Evolutionary conservation across 2,113 vertebrate species (phyloP).

Genomic region (Sceloporus undulatus): DNA sequence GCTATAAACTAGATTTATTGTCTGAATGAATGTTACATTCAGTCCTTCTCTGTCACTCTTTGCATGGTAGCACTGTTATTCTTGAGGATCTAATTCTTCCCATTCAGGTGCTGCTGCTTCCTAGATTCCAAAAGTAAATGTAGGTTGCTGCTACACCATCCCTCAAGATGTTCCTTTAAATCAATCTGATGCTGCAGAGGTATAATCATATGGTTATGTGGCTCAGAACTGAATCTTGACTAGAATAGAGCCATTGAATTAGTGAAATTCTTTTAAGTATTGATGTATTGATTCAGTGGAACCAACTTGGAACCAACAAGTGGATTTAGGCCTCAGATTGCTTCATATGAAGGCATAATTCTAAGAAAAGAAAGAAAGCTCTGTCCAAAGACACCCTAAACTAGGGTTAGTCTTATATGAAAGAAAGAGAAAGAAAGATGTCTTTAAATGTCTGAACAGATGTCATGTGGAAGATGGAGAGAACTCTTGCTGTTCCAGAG

Average conservation of each 20-base stretch:
- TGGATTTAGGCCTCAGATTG: background rate
- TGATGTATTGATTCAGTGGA: too few species aligned
- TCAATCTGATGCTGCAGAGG: background rate
- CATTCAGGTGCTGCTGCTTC: background rate
- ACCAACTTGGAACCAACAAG: background rate
- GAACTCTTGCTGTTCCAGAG: too few species aligned
- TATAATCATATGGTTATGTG: background rate
- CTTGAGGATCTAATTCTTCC: constrained; percentile 16
- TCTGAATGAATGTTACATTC: constrained; percentile 14
- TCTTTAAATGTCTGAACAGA: too few species aligned
- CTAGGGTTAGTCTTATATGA: too few species aligned
- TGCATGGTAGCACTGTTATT: background rate
- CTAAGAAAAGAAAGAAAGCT: too few species aligned
- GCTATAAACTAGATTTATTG: constrained; percentile 6
- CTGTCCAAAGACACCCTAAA: too few species aligned
- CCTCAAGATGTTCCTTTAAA: constrained; percentile 23
- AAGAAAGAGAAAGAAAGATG: too few species aligned
- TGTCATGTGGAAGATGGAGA: too few species aligned
- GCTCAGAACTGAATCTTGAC: background rate
- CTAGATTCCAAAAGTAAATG: accelerated
- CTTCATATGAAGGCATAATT: background rate
- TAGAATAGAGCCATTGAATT: too few species aligned
- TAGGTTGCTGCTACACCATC: constrained; percentile 14
- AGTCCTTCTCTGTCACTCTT: background rate
- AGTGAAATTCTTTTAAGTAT: too few species aligned